phyloP scores from a whole-genome alignment of 2,797 vertebrate genomes.

The Galago senegalensis region DNA sequence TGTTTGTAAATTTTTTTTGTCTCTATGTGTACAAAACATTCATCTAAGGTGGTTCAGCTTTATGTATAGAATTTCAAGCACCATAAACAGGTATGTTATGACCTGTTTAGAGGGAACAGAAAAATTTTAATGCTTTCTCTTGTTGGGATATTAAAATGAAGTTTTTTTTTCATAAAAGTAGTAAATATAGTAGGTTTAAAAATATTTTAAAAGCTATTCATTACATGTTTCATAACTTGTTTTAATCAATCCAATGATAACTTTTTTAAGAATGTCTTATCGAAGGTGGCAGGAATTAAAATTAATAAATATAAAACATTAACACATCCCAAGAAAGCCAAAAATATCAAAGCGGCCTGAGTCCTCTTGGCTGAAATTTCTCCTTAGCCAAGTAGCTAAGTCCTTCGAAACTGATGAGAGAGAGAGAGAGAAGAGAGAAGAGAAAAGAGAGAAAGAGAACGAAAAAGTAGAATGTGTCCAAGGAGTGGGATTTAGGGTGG shows the following conservation, averaged over 20 bases:
- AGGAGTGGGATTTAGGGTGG: neutral
- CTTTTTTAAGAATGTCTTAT: neutral
- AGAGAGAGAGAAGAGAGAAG: too few relatives aligned
- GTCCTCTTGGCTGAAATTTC: neutral
- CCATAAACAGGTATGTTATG: neutral
- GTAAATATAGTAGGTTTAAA: neutral
- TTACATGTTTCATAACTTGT: neutral
- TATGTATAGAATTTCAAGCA: neutral
- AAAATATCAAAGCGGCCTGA: neutral
- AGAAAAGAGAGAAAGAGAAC: too few relatives aligned
- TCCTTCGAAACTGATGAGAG: neutral
- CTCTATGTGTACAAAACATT: neutral
- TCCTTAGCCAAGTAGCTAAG: neutral
- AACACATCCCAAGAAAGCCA: neutral
- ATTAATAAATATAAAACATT: neutral
- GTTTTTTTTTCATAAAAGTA: neutral
- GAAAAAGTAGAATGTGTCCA: neutral
- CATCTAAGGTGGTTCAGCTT: neutral
- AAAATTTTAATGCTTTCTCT: neutral
- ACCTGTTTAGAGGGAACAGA: neutral
- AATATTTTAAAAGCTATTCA: neutral
- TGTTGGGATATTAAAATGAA: neutral
- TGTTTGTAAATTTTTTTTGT: neutral
- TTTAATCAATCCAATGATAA: neutral
- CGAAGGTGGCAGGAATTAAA: conserved; percentile 21